Evolutionary conservation across 2,888 invertebrate species (phyloP).

Genomic region (Hanleya hanleyi): DNA sequence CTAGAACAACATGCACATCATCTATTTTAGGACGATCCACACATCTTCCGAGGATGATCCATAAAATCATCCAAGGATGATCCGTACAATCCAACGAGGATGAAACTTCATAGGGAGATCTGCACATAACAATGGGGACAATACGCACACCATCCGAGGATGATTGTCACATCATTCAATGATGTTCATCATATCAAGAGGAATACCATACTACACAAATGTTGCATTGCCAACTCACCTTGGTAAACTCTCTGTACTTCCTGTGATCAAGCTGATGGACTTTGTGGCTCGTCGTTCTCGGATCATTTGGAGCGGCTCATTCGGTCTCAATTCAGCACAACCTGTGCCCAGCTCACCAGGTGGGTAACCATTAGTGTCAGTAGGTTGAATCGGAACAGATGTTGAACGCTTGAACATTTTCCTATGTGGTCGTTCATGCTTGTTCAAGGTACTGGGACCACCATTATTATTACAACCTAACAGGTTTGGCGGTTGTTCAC

Average conservation of each 20-base stretch:
- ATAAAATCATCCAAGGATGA: too few relatives aligned
- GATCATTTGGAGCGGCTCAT: not conserved
- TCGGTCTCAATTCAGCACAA: not conserved
- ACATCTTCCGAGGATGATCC: too few relatives aligned
- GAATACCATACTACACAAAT: too few relatives aligned
- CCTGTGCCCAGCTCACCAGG: not conserved
- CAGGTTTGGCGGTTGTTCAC: not conserved
- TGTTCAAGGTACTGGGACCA: slow-evolving; percentile 17
- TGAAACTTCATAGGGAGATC: too few relatives aligned
- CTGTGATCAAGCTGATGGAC: slow-evolving; percentile 65
- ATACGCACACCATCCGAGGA: too few relatives aligned
- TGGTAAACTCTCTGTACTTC: slow-evolving; percentile 69
- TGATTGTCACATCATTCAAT: too few relatives aligned
- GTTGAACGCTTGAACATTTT: slow-evolving; percentile 57
- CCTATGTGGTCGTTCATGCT: slow-evolving; percentile 44
- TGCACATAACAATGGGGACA: too few relatives aligned
- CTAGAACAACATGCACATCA: too few relatives aligned
- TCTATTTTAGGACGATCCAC: too few relatives aligned
- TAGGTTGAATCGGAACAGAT: slow-evolving; percentile 46
- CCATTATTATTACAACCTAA: not conserved
- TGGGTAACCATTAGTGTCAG: slow-evolving; percentile 35
- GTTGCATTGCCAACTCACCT: slow-evolving; percentile 57
- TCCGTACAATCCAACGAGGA: too few relatives aligned
- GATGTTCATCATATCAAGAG: too few relatives aligned
- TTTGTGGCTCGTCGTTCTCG: slow-evolving; percentile 33